Conservation (phyloP, 2,888 invertebrate genomes). For the Drosophila engyochracea region DNA sequence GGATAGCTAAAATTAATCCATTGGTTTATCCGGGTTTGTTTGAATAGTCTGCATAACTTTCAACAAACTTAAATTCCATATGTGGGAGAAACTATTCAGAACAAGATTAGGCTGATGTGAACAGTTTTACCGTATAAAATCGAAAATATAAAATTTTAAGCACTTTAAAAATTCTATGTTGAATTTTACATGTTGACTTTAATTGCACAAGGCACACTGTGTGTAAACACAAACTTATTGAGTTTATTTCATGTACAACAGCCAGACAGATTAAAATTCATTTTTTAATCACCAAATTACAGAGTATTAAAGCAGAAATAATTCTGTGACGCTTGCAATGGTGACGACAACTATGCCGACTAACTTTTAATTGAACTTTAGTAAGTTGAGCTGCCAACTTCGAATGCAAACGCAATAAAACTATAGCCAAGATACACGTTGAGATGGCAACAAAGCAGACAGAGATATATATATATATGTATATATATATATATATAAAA, state of each 20-base stretch:
- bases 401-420: conserved; percentile 44
- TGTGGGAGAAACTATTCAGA: neutral
- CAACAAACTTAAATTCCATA: neutral
- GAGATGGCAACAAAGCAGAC: conserved; percentile 3
- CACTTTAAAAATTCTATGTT: neutral
- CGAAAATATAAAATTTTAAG: neutral
- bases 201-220: neutral
- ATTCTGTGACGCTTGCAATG: neutral
- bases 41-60: neutral
- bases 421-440: conserved; percentile 16
- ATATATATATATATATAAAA: conserved; percentile 20
- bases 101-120: neutral
- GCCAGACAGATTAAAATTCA: neutral
- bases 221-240: neutral
- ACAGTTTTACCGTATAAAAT: neutral
- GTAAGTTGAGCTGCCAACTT: conserved; percentile 52
- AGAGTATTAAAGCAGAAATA: conserved; percentile 32
- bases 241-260: neutral
- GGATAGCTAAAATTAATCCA: neutral
- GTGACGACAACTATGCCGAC: conserved; percentile 27
- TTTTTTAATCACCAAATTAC: conserved; percentile 12
- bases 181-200: accelerated
- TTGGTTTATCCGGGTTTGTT: neutral
- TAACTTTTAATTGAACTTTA: conserved; percentile 79
- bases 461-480: neutral